Conservation (phyloP, 2,113 vertebrate genomes). For the Salvelinus alpinus region DNA sequence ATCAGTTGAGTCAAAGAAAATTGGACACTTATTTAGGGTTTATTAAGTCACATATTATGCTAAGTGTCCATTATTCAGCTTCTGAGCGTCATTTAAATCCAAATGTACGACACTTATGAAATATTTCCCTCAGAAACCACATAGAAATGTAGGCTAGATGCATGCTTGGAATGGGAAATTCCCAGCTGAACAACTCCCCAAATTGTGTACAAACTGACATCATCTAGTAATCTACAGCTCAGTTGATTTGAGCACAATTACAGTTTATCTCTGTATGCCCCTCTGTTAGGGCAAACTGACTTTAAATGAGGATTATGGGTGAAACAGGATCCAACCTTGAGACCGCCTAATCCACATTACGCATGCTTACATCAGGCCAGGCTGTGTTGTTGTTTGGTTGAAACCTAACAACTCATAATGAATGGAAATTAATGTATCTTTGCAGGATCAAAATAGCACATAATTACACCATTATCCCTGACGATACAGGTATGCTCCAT, state of each 20-base stretch:
- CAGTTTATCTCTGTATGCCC: no score
- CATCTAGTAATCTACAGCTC: no score
- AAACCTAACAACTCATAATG: constrained; percentile 72
- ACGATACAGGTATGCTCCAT: constrained; percentile 68
- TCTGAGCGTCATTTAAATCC: constrained; percentile 33
- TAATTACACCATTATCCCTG: constrained; percentile 76
- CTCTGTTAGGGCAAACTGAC: background rate
- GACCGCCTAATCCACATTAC: constrained; percentile 62
- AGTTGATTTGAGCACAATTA: no score
- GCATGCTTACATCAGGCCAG: constrained; percentile 69
- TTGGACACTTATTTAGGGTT: constrained; percentile 52
- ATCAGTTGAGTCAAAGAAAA: constrained; percentile 57
- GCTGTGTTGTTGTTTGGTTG: constrained; percentile 64
- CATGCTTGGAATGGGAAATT: background rate
- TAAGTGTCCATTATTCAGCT: constrained; percentile 42
- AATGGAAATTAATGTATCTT: constrained; percentile 60
- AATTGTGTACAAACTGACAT: background rate
- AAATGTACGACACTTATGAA: constrained; percentile 30
- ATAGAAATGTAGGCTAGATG: background rate
- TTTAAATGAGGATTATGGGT: constrained; percentile 31
- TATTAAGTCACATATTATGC: constrained; percentile 46
- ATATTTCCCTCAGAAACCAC: constrained; percentile 3
- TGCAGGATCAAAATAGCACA: constrained; percentile 73
- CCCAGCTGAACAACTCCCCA: background rate
- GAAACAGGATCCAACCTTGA: constrained; percentile 51